Base-by-base conservation (phyloP, 2,113 vertebrate genomes). In the Montifringilla adamsi region DNA sequence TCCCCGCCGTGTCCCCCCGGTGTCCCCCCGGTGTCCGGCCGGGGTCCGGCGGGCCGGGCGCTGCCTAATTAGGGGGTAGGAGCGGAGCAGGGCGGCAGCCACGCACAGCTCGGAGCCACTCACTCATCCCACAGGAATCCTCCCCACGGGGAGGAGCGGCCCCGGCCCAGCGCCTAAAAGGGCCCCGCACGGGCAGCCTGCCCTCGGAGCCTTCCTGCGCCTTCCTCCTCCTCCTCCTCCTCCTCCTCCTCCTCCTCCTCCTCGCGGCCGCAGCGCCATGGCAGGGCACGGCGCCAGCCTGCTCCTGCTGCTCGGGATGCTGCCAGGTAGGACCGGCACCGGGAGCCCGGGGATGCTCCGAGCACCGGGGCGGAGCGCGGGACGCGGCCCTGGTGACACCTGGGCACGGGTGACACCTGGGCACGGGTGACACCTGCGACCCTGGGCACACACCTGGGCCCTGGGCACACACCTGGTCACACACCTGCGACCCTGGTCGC, bases 251-350 rank as follows among this genome's bases (percentile, higher is more conserved):
- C 47, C 14, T 60, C n/a, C 81, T 67, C 77, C 80, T 63, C 50
- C 17, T 43, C 78, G 39, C 20, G 19, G 81, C 62, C 24, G 43
- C 55, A 79, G 86, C 87, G 85, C 68, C 87, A 98, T 98, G 97
- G 97, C 95, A 95, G 86, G 89, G 90, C 83, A 50, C 82, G 93
- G 97, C 85, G 60, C 64, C 11, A 77, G 95, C 89, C 95, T 90
- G 72, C 89, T 98, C 66, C 95, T 98, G 26, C 96, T 97, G 14
- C 50, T 97, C 92, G 98, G 96, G 91, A 59, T 98, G 73, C 96
- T 96, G 95, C 97, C 98, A 98, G 98, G 98, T 98, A 98, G 35
- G 30, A 23, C 55, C 19, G 53, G 52, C 52, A 17, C 50, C 44
- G 47, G 47, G 47, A 13, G 14, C 13, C 7, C 8, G 11, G 49